phyloP scores from a whole-genome alignment of 2,888 invertebrate species.

The Anoncus sp. region DNA sequence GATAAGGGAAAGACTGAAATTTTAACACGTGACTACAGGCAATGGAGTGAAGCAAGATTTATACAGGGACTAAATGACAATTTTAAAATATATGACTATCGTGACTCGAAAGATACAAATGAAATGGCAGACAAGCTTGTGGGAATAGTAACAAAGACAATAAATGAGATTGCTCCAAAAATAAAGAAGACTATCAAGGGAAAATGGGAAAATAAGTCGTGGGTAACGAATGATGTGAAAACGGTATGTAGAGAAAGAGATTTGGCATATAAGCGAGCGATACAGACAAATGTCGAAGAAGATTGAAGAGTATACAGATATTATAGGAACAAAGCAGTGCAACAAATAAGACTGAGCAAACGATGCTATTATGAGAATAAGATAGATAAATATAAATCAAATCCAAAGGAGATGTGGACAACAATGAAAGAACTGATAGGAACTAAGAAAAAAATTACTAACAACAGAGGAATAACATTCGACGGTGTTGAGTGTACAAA shows the following conservation, averaged over 20 bases:
- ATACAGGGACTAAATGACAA: too few relatives aligned
- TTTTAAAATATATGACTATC: too few relatives aligned
- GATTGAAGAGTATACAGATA: conserved; percentile 27
- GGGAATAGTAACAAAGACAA: neutral
- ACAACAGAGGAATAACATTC: conserved; percentile 6
- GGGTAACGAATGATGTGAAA: conserved; percentile 40
- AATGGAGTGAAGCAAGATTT: too few relatives aligned
- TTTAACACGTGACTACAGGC: too few relatives aligned
- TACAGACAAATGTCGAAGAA: neutral
- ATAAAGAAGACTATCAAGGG: conserved; percentile 1
- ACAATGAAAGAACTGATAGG: conserved; percentile 35
- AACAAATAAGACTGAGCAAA: conserved; percentile 10
- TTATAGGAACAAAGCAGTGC: conserved; percentile 19
- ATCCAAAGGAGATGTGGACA: conserved; percentile 44
- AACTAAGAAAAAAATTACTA: neutral
- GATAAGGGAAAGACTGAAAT: too few relatives aligned
- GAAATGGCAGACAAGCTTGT: neutral
- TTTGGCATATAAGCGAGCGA: conserved; percentile 14
- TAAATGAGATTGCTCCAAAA: neutral
- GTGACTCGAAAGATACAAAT: neutral
- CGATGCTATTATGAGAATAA: conserved; percentile 40
- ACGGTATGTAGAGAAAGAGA: conserved; percentile 32
- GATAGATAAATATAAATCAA: conserved; percentile 30
- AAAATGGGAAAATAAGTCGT: conserved; percentile 51
- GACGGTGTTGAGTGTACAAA: neutral